phyloP scores from a whole-genome alignment of 2,113 vertebrate species.

The Mus musculus region GRCm39 chr6:99347501-99348000 shows the following conservation, averaged over 20 bases:
- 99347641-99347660: too few relatives aligned
- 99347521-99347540: not conserved
- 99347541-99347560: not conserved
- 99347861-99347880: too few relatives aligned
- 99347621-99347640: not conserved
- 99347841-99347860: not conserved
- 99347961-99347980: not conserved
- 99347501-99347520: not conserved
- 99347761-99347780: not conserved
- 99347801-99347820: not conserved
- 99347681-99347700: not conserved
- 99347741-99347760: rapidly evolving
- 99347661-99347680: not conserved
- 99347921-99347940: not conserved
- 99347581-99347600: not conserved
- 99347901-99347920: rapidly evolving
- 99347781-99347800: not conserved
- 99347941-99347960: not conserved
- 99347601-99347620: not conserved
- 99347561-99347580: not conserved
- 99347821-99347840: not conserved
- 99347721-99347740: not conserved
- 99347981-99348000: not conserved
- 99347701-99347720: not conserved
- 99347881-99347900: not conserved